Evolutionary conservation across 53 echinoderm and acorn worm species (phyloP).

Genomic region (Echinometra lucunter): DNA sequence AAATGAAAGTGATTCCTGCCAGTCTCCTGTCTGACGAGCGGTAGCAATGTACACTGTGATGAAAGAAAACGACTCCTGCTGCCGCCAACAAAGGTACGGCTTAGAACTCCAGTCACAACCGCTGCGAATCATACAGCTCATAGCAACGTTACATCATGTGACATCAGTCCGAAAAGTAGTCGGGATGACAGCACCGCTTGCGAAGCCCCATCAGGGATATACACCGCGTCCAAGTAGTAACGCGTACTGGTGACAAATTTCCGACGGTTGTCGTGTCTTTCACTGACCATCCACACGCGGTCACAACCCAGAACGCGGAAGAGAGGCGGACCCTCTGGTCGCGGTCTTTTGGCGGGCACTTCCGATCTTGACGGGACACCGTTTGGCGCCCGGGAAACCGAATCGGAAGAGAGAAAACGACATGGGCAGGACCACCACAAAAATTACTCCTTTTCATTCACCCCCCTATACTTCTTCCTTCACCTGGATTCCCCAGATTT

Average conservation of each 20-base stretch:
- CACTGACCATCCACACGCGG: neutral
- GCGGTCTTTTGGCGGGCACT: neutral
- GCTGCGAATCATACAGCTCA: neutral
- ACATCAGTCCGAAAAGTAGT: neutral
- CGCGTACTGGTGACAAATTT: neutral
- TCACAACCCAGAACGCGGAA: neutral
- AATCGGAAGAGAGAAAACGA: neutral
- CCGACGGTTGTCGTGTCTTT: neutral
- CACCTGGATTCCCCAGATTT: constrained; percentile 21
- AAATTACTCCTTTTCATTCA: constrained; percentile 27
- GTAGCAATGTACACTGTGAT: neutral
- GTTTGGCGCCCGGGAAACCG: neutral
- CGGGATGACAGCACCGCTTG: neutral
- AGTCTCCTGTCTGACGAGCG: neutral
- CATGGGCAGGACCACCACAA: neutral
- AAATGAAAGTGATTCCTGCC: neutral
- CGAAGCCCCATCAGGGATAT: neutral
- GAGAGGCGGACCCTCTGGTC: neutral
- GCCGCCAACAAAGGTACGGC: neutral
- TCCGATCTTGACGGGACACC: neutral
- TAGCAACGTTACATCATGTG: neutral
- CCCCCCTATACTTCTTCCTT: constrained; percentile 1
- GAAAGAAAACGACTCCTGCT: neutral
- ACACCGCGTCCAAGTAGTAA: neutral
- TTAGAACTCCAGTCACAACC: neutral